Base-by-base conservation (phyloP, 2,888 invertebrate genomes). In the Scaptomyza tumidula region DNA sequence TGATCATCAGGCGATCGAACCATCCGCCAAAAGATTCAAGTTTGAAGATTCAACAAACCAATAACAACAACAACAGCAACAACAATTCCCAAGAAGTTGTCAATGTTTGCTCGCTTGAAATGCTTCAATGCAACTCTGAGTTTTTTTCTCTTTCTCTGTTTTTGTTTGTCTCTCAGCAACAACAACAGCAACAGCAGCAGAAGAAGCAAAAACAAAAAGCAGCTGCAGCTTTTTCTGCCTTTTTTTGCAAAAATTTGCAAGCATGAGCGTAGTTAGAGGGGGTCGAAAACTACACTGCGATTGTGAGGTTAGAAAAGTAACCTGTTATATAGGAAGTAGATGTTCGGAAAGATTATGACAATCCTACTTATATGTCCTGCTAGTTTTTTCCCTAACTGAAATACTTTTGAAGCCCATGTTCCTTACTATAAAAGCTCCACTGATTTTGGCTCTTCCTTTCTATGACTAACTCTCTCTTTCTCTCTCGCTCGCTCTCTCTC, bases 51-150 rank as follows among this genome's bases (percentile, higher is more conserved):
- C 19, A 19, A 19, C 19, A 19, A 60, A 49, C 6, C 52, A 67
- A 60, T 67, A 69, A 59, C 52, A 31, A 44, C 41, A 48, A 70
- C 52, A 67, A 60, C 69, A 69, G 57, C 52, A 31, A 44, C 41
- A 48, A 70, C 65, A 71, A 76, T 88, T 87, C 82, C 79, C 75
- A 83, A 85, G 88, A 89, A 85, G 78, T 87, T 87, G 33, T 37
- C 80, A 66, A 76, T 88, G 83, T 82, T 89, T 88, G 84, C 72
- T 62, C 69, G 77, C 73, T 72, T 79, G 81, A 75, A 41, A 89
- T 62, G 90, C 90, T 81, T 86, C 83, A 74, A 70, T 88, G 88
- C 83, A 83, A 71, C 75, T 53, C 45, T 50, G 54, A 78, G 69
- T 67, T 62, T 37, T 33, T 33, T 9, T 31, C 1, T 67, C 60